Evolutionary conservation across 2,888 invertebrate species (phyloP).

Genomic region (Xestia c-nigrum): DNA sequence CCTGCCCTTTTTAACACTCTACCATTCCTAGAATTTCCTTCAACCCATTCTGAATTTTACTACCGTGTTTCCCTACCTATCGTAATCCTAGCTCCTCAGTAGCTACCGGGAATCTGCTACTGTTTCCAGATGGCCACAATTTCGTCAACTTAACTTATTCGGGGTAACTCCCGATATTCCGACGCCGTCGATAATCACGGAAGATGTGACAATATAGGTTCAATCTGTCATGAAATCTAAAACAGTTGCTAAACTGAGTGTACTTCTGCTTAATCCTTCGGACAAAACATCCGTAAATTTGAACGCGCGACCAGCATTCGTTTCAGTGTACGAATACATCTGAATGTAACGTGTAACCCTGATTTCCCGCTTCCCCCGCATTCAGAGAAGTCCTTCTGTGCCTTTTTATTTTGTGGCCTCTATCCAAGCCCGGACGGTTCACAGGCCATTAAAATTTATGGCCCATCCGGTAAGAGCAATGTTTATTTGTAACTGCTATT

Average conservation of each 20-base stretch:
- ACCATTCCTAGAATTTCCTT: not conserved
- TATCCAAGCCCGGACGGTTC: constrained; percentile 3
- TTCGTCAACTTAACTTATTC: not conserved
- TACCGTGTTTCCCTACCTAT: not conserved
- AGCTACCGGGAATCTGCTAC: not conserved
- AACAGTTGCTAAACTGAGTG: too few species aligned
- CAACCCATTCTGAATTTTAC: not conserved
- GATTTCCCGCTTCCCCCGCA: not conserved
- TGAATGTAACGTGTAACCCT: not conserved
- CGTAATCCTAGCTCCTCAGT: not conserved
- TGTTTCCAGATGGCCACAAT: not conserved
- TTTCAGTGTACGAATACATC: not conserved
- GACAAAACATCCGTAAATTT: not conserved
- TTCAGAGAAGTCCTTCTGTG: constrained; percentile 2
- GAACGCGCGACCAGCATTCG: not conserved
- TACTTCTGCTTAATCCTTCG: not conserved
- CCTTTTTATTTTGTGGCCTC: not conserved
- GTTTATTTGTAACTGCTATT: constrained; percentile 40
- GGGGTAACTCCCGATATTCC: too few species aligned
- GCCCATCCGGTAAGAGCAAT: constrained; percentile 49
- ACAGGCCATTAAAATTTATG: constrained; percentile 59
- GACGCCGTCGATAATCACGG: too few species aligned
- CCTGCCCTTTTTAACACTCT: not conserved
- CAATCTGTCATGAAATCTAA: too few species aligned
- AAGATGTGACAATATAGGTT: too few species aligned